Base-by-base conservation (phyloP, 2,888 invertebrate species). In the Spilosoma lubricipeda region DNA sequence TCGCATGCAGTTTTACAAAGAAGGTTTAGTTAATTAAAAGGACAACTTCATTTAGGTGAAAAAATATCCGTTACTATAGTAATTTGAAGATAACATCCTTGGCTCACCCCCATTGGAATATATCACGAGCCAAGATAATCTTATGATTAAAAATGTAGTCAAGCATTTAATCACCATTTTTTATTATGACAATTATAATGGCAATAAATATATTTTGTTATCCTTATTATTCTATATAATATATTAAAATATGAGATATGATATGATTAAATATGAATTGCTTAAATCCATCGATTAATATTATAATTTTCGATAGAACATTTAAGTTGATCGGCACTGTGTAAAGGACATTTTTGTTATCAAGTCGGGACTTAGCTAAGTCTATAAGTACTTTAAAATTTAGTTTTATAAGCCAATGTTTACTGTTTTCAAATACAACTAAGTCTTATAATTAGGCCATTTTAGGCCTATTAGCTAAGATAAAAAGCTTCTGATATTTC, bases 341-440 rank as follows among this genome's bases (percentile, higher is more conserved):
- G 71, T 75, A 82, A 75, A 86, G 87, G 88, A 87, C 89, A 90
- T 90, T 90, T 83, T 82, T 80, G 74, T 76, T 85, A 83, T 80
- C 81, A 87, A 88, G 91, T 92, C 48, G 71, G 86, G 83, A 70
- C 8, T 59, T 75, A 71, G 39, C 8, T 65, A 69, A 56, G 42
- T 30, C 71, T 56, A 67, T 69, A 42, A 36, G 56, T 63, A 11
- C 72, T 70, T 73, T 13, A 52, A 39, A 36, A 23, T n/a, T 70
- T 23, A n/a, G 11, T 59, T 63, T 11, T 33, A 30, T 59, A 30
- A 59, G 42, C 33, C 64, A 23, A 71, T 71, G 30, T 70, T 63
- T 42, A 63, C 11, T 23, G 18, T 63, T 27, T 30, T 63, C 63
- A 42, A 42, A 3, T 30, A 30, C 18, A 27, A 30, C 39, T 30